Base-by-base conservation (phyloP, 2,888 invertebrate species). In the Schrankia costaestrigalis region DNA sequence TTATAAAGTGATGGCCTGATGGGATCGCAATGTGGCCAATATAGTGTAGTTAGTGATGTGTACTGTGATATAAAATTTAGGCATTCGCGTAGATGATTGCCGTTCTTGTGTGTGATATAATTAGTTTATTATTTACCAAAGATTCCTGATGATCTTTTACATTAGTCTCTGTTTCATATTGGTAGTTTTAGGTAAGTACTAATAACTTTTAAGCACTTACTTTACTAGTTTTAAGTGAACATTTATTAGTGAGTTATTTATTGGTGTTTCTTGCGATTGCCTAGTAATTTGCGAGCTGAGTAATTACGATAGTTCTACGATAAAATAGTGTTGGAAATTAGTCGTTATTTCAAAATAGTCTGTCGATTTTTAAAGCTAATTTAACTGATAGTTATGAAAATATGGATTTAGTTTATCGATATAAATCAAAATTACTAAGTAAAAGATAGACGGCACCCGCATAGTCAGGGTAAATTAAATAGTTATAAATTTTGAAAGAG, bases 81-180 rank as follows among this genome's bases (percentile, higher is more conserved):
- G 75, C 84, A 74, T 70, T 82, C 78, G 69, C 68, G 76, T 84
- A 84, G 81, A 87, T 87, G 86, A 86, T 85, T 82, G 85, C 71
- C 81, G 70, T 66, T 64, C 62, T 63, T 67, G 63, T 61, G 75
- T 82, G 87, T 87, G 87, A 87, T 86, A 85, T 67, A 69, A 71
- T 78, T 86, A 85, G 83, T 82, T 85, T 81, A 83, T 81, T 86
- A 85, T 82, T 85, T 84, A 80, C 87, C 86, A 87, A 87, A 86
- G 86, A 87, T 78, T 87, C 87, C 86, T 85, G 73, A 87, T 87
- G 87, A 86, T 87, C 87, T 87, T 87, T 75, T 87, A 86, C 78
- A 87, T 87, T 82, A 85, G 80, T 79, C 79, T 87, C 82, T 87
- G 87, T 84, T 87, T 87, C 78, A 87, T 87, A 86, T 78, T 87